Evolutionary conservation across 2,113 vertebrate species (phyloP).

Genomic region (Sitta europaea): DNA sequence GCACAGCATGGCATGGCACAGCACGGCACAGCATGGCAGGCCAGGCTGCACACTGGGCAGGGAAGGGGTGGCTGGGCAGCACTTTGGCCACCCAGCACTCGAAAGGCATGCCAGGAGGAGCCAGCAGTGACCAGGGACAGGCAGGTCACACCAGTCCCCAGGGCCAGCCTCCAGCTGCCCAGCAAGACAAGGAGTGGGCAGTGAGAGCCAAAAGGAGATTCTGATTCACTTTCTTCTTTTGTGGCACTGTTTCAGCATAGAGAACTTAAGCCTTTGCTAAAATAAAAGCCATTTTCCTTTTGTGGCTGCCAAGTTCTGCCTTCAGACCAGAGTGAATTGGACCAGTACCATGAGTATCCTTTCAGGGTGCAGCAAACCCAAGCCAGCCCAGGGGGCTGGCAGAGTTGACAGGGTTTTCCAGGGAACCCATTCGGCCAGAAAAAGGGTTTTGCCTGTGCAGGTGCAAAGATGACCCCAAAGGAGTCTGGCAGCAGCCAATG

Average conservation of each 20-base stretch:
- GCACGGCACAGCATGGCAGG: too few relatives aligned
- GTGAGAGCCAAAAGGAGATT: fast-evolving
- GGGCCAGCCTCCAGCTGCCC: neutral
- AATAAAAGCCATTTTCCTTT: neutral
- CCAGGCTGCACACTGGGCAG: neutral
- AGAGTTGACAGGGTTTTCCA: neutral
- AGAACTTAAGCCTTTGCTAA: neutral
- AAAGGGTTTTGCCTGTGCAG: neutral
- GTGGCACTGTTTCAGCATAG: neutral
- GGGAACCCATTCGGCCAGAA: neutral
- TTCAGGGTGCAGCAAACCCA: neutral
- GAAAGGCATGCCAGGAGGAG: neutral
- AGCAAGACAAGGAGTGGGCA: neutral
- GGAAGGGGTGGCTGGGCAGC: fast-evolving
- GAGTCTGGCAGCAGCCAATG: neutral
- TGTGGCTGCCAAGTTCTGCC: neutral
- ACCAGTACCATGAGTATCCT: fast-evolving
- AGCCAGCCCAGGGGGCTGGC: fast-evolving
- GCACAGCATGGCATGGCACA: too few relatives aligned
- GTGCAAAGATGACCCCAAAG: neutral
- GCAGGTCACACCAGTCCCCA: neutral
- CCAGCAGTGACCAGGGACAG: fast-evolving
- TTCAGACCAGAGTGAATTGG: fast-evolving
- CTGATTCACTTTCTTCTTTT: neutral
- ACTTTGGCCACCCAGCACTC: fast-evolving